These are phyloP conservation scores for Acleris holmiana DNA, from an alignment of 2,888 invertebrate genomes.

Conservation along the genomic window DNA sequence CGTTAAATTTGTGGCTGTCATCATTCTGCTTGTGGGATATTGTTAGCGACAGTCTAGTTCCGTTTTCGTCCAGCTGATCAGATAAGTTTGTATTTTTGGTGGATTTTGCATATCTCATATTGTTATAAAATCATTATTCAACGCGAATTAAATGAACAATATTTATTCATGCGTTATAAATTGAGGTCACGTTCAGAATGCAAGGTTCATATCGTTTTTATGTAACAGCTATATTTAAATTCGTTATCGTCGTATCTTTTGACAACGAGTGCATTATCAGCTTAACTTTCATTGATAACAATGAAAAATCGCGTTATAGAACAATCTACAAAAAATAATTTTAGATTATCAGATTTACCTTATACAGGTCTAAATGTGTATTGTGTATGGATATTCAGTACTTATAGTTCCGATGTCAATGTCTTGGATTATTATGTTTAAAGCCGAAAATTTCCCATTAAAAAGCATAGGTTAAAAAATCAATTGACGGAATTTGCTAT, in stretches of 20 bases:
- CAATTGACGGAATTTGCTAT: too few relatives aligned
- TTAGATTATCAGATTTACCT: background rate
- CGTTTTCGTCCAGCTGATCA: background rate
- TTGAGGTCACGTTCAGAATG: slow-evolving; percentile 10
- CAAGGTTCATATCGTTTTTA: slow-evolving; percentile 17
- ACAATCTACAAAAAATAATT: background rate
- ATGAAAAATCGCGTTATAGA: background rate
- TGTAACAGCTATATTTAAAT: slow-evolving; percentile 4
- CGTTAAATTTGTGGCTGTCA: slow-evolving; percentile 40
- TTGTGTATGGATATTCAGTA: too few relatives aligned
- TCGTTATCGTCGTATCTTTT: slow-evolving; percentile 1
- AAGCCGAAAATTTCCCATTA: too few relatives aligned
- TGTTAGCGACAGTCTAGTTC: background rate
- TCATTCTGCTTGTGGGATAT: slow-evolving; percentile 25
- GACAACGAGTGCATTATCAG: too few relatives aligned
- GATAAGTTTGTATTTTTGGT: slow-evolving; percentile 1
- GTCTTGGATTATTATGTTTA: too few relatives aligned
- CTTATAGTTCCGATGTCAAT: too few relatives aligned
- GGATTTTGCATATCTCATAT: slow-evolving; percentile 19
- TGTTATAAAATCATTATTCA: slow-evolving; percentile 13
- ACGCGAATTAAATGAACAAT: slow-evolving; percentile 11
- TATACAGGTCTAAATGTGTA: too few relatives aligned
- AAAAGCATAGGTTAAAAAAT: too few relatives aligned
- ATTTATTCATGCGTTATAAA: slow-evolving; percentile 5
- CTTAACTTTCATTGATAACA: slow-evolving; percentile 19